phyloP scores from a whole-genome alignment of 2,113 vertebrate genomes.

The Nibea albiflora region DNA sequence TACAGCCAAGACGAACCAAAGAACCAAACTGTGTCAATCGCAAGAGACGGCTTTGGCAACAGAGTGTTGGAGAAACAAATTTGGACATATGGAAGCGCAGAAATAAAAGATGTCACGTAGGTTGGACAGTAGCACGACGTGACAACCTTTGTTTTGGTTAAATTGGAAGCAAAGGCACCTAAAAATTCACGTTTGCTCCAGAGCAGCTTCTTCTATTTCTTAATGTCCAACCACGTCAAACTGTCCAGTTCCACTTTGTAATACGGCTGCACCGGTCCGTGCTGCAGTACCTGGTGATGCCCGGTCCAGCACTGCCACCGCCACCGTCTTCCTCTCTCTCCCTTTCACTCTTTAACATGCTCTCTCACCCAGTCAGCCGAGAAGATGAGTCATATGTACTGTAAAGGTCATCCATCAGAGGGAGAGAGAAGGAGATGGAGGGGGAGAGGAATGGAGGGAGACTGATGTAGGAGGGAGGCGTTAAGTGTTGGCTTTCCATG shows the following conservation, averaged over 20 bases:
- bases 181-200: not conserved
- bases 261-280: not conserved
- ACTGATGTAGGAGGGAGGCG: slow-evolving; percentile 58
- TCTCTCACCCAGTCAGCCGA: slow-evolving; percentile 40
- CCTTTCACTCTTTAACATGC: slow-evolving; percentile 20
- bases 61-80: not conserved
- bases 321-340: not conserved
- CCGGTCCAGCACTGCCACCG: not conserved
- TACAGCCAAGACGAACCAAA: not conserved
- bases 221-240: not conserved
- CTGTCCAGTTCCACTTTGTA: not conserved
- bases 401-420: slow-evolving; percentile 74
- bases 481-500: slow-evolving; percentile 72
- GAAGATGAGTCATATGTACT: slow-evolving; percentile 64
- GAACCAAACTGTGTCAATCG: not conserved
- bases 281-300: slow-evolving; percentile 17
- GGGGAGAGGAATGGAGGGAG: slow-evolving; percentile 1
- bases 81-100: not conserved
- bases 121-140: no score
- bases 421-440: slow-evolving; percentile 6
- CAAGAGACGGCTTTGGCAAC: not conserved
- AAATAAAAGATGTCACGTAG: not conserved
- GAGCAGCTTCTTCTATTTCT: not conserved
- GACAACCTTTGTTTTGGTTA: no score
- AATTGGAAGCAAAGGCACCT: no score